These are phyloP conservation scores for Aspidiotus destructor DNA, from an alignment of 2,888 invertebrate genomes.

Conservation along the genomic window DNA sequence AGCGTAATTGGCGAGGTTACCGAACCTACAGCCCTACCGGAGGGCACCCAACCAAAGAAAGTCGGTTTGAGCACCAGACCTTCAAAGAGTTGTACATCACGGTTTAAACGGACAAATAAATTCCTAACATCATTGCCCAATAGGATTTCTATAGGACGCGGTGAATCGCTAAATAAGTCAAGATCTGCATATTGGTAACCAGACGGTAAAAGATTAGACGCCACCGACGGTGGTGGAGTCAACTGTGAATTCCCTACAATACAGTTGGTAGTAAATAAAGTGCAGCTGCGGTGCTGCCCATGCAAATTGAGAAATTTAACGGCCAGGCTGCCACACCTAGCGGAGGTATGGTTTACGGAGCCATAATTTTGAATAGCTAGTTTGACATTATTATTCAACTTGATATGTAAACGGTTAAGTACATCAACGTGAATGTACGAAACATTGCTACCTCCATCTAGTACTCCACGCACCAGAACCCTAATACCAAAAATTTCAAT, in stretches of 20 bases:
- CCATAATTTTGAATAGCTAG: neutral
- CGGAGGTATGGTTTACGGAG: neutral
- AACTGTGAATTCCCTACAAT: neutral
- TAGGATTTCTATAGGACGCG: neutral
- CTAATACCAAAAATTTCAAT: neutral
- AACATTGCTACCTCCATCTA: slow-evolving; percentile 1
- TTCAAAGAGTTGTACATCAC: neutral
- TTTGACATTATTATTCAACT: neutral
- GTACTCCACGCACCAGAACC: neutral
- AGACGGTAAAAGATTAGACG: neutral
- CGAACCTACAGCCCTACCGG: neutral
- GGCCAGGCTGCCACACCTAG: neutral
- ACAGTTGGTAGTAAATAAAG: neutral
- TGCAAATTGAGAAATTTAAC: neutral
- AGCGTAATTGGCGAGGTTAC: neutral
- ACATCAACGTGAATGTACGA: neutral
- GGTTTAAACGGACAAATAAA: neutral
- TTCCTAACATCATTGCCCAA: neutral
- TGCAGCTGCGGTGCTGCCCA: neutral
- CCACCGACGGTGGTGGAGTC: neutral
- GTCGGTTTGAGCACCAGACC: neutral
- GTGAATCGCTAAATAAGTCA: neutral
- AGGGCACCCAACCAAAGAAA: neutral
- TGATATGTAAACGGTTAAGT: neutral
- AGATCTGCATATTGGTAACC: slow-evolving; percentile 1